These are phyloP conservation scores for Liasis olivaceus DNA, from an alignment of 2,797 vertebrate species.

Conservation along the genomic window DNA sequence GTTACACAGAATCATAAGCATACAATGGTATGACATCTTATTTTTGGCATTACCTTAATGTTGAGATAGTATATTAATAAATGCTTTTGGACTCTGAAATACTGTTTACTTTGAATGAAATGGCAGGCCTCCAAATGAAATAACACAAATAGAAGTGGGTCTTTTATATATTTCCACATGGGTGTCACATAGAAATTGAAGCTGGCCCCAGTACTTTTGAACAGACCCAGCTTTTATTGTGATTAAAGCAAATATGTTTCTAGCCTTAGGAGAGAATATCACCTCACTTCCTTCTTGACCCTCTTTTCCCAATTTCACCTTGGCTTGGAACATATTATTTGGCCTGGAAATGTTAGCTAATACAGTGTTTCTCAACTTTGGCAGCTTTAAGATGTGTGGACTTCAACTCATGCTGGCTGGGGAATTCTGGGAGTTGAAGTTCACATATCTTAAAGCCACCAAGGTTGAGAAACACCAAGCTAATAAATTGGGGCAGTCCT, in stretches of 20 bases:
- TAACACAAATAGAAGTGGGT: neutral
- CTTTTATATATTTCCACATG: neutral
- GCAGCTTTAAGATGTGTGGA: neutral
- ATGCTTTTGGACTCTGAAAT: neutral
- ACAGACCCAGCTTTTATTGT: neutral
- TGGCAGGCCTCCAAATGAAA: neutral
- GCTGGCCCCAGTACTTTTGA: neutral
- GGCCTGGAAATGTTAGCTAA: neutral
- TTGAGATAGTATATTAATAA: slow-evolving; percentile 50
- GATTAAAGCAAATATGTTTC: neutral
- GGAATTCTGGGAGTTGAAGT: neutral
- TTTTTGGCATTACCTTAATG: slow-evolving; percentile 59
- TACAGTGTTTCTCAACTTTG: neutral
- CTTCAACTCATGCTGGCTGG: neutral
- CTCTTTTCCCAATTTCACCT: neutral
- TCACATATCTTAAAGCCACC: neutral
- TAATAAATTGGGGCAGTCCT: neutral
- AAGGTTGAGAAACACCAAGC: neutral
- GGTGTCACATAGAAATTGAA: neutral
- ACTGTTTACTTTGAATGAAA: neutral
- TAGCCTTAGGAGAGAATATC: neutral
- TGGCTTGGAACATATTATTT: neutral
- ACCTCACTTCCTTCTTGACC: neutral
- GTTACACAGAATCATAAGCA: slow-evolving; percentile 53
- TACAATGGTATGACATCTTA: slow-evolving; percentile 55